Percentiles rank a stretch among this genome's conserved stretches.
Evolutionary conservation across 2,113 vertebrate genomes (phyloP).

Genomic region (Shinisaurus crocodilurus): DNA sequence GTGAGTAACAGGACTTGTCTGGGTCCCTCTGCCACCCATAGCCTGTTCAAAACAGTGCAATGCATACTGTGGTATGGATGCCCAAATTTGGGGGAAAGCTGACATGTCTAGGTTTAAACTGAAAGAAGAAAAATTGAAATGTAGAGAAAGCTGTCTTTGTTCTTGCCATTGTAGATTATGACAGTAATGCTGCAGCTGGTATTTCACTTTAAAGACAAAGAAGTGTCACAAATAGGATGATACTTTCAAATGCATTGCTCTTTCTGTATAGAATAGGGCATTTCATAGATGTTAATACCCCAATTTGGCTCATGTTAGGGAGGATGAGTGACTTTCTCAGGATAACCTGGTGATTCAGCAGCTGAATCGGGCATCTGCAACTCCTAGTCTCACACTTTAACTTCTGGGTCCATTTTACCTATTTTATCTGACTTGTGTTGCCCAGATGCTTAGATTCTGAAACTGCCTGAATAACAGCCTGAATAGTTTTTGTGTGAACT

Average conservation of each 20-base stretch:
- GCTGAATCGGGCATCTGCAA: background rate
- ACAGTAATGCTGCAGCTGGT: background rate
- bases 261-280: background rate
- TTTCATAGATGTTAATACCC: background rate
- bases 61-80: background rate
- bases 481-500: background rate
- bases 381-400: background rate
- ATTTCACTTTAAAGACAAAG: background rate
- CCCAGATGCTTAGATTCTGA: background rate
- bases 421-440: slow-evolving; percentile 2
- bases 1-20: background rate
- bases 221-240: background rate
- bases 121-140: background rate
- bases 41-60: background rate
- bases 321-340: background rate
- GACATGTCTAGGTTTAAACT: background rate
- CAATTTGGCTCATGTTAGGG: background rate
- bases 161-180: background rate
- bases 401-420: background rate
- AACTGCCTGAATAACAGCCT: slow-evolving; percentile 18
- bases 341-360: background rate
- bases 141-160: background rate
- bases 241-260: background rate
- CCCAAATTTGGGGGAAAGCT: background rate
- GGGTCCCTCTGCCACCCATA: background rate